Evolutionary conservation across 2,797 vertebrate species (phyloP), one percentile per base, ranked within the genome.

Genomic region (Falco berigora): DNA sequence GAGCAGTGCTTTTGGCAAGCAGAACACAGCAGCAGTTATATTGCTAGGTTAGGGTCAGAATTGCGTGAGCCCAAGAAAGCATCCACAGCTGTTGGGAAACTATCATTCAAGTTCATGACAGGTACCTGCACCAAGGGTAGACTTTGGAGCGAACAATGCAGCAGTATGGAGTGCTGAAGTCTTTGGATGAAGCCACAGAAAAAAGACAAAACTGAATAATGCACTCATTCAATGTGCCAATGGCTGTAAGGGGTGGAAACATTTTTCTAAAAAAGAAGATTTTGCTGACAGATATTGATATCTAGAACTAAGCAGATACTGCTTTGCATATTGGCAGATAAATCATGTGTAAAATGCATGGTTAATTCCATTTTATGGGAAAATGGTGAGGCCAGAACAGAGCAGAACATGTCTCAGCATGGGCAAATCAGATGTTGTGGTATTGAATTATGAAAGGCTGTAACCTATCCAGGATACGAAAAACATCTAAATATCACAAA

Each of bases 331-430:
- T 9, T 13, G 23, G 19, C 28, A 46, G 36, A 46, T 24, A 73
- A 47, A 28, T 49, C 6, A 4, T 2, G 2, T 28, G 7, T 11
- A 55, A 64, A 11, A 12, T 23, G 11, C 1, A 1, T 27, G 23
- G 28, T 28, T 56, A 72, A 75, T 88, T 75, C 58, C 58, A 42
- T 25, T 56, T 44, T 27, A 21, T 16, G 9, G 24, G 5, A 59
- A 55, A 36, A 9, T 14, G 3, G 18, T 24, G 27, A 87, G 36
- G 34, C 14, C 42, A 72, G 17, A 50, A 47, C 11, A 75, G 6
- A 82, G 28, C 52, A 87, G n/a, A 77, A 44, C 36, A 44, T 6
- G 13, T 30, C 13, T 74, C 47, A 89, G 36, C 18, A 56, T 2
- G 2, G 23, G 30, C 5, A 53, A 64, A 53, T 40, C 40, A 53